Conservation (phyloP, 1,140 invertebrate genomes). For the Panagrolaimus sp. region DNA sequence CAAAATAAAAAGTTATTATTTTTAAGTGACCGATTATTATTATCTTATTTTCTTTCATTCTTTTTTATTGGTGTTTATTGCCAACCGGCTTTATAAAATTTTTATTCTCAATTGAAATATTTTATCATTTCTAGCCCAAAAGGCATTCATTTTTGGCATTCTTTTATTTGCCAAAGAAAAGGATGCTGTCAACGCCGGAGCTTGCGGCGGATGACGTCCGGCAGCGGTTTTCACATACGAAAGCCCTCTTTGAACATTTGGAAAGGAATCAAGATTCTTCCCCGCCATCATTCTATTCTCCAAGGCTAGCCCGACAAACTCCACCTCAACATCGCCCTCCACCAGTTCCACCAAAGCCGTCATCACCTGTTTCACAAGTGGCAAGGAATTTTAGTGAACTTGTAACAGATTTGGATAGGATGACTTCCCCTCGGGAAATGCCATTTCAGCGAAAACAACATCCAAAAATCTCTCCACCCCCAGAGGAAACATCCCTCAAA, state of each 20-base stretch:
- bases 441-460: background rate
- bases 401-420: constrained; percentile 4
- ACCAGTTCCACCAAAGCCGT: constrained; percentile 32
- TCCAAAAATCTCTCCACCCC: background rate
- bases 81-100: background rate
- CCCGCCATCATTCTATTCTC: constrained; percentile 26
- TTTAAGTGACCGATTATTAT: too few species aligned
- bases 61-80: too few species aligned
- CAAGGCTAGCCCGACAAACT: constrained; percentile 22
- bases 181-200: constrained; percentile 17
- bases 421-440: background rate
- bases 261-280: constrained; percentile 19
- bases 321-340: constrained; percentile 26
- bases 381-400: constrained; percentile 6
- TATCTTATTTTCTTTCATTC: too few species aligned
- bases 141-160: too few species aligned
- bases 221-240: constrained; percentile 27
- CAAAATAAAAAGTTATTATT: too few species aligned
- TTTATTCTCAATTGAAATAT: background rate
- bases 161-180: too few species aligned
- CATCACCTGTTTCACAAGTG: background rate
- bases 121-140: background rate
- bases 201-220: constrained; percentile 24
- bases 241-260: constrained; percentile 30
- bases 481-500: background rate